Evolutionary conservation across 1,140 invertebrate species (phyloP), one percentile per base, ranked within the genome.

Genomic region (Drosophila kohkoa): DNA sequence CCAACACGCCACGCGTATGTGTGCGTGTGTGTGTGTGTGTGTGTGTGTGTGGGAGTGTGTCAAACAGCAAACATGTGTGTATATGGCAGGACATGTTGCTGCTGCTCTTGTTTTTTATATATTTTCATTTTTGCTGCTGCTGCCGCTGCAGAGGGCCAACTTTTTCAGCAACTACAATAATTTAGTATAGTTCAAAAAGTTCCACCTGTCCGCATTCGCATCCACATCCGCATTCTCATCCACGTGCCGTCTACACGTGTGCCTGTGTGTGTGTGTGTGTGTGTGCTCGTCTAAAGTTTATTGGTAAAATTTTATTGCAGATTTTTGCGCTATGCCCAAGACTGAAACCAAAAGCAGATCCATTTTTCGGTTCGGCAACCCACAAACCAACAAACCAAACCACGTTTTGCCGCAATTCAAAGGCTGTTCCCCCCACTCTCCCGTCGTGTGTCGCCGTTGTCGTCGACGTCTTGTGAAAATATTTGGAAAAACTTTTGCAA

Each of bases 251-350:
- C 32, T 8, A 6, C 32, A 32, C 32, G 5, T 32, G 32, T 32
- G 32, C 2, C 32, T 32, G 5, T 32, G 6, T 7, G 7, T 38
- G 8, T 38, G 35, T 38, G 8, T 38, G 7, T 38, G 10, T 10
- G 35, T 38, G 76, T 82, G 80, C 81, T 74, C 59, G 85, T 87
- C 80, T 72, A 88, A 88, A 88, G 85, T 88, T 88, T 88, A 88
- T 88, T 88, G 85, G 85, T 89, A 89, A 89, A 88, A 88, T 88
- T 89, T 89, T 88, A 88, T 88, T 88, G 85, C 85, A 88, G 81
- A 88, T 88, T 88, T 88, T 85, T 89, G 85, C 63, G 74, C 77
- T 64, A 74, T 65, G 49, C 70, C 15, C 8, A 10, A 11, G 45
- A n/a, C 11, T 16, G 54, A 38, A 3, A 45, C 57, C 13, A n/a